phyloP scores from a whole-genome alignment of 2,888 invertebrate species.

The Gymnosoma rotundatum region DNA sequence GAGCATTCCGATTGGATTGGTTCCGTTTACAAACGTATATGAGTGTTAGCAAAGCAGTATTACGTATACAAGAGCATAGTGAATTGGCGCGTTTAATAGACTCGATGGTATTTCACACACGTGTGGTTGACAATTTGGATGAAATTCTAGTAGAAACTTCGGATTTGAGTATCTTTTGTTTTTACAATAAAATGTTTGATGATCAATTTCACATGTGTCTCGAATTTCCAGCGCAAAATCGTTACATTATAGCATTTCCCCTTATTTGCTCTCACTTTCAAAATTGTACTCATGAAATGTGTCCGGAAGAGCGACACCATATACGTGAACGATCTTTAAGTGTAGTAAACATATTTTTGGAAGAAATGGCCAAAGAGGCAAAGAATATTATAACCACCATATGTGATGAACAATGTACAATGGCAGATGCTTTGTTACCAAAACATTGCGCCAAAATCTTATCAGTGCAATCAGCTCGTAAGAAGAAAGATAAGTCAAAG shows the following conservation, averaged over 20 bases:
- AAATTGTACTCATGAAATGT: slow-evolving; percentile 98
- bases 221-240: slow-evolving; percentile 98
- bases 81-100: slow-evolving; percentile 96
- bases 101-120: slow-evolving; percentile 97
- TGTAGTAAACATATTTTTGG: slow-evolving; percentile 97
- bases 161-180: slow-evolving; percentile 98
- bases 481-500: slow-evolving; percentile 93
- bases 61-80: slow-evolving; percentile 91
- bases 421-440: slow-evolving; percentile 96
- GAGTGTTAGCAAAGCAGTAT: slow-evolving; percentile 90
- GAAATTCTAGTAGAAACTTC: slow-evolving; percentile 98
- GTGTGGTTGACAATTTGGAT: slow-evolving; percentile 98
- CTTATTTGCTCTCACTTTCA: slow-evolving; percentile 99
- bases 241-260: slow-evolving; percentile 98
- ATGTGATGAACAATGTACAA: slow-evolving; percentile 98
- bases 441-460: slow-evolving; percentile 97
- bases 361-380: slow-evolving; percentile 99
- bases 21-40: slow-evolving; percentile 97
- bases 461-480: slow-evolving; percentile 93
- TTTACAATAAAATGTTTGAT: slow-evolving; percentile 98
- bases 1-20: slow-evolving; percentile 98
- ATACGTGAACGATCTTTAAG: slow-evolving; percentile 97
- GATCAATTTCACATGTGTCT: slow-evolving; percentile 99
- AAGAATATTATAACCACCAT: slow-evolving; percentile 99
- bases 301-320: slow-evolving; percentile 98